Conservation (phyloP, 2,888 invertebrate genomes). For the Leptopilina syphax region DNA sequence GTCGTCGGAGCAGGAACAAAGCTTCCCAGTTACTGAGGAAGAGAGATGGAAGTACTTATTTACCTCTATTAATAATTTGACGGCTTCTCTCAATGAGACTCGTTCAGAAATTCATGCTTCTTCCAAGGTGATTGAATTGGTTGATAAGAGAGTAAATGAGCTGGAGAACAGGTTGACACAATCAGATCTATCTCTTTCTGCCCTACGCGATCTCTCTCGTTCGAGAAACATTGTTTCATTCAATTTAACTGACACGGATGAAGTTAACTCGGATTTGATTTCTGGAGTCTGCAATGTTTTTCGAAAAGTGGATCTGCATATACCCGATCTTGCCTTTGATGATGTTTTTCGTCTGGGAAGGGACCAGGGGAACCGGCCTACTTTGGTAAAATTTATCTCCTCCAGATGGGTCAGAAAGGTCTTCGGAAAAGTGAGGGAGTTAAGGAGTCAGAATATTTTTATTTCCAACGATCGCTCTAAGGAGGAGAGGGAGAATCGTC, state of each 20-base stretch:
- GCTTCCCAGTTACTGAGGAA: too few relatives aligned
- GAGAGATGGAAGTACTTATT: neutral
- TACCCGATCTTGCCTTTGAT: neutral
- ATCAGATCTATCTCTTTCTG: neutral
- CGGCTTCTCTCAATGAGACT: neutral
- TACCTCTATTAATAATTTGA: neutral
- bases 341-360: neutral
- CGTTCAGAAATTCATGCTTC: neutral
- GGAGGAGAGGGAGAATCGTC: neutral
- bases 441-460: neutral
- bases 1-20: too few relatives aligned
- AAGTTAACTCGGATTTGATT: neutral
- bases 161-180: neutral
- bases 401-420: neutral
- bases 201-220: neutral
- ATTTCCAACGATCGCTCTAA: conserved; percentile 3
- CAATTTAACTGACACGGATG: neutral
- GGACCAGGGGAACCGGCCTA: neutral
- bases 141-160: neutral
- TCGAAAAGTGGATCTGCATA: neutral
- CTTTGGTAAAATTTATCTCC: neutral
- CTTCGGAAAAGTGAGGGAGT: neutral
- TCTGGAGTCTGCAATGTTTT: neutral
- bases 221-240: neutral
- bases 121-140: neutral